phyloP scores from a whole-genome alignment of 2,113 vertebrate species.

The Hydropotes inermis region DNA sequence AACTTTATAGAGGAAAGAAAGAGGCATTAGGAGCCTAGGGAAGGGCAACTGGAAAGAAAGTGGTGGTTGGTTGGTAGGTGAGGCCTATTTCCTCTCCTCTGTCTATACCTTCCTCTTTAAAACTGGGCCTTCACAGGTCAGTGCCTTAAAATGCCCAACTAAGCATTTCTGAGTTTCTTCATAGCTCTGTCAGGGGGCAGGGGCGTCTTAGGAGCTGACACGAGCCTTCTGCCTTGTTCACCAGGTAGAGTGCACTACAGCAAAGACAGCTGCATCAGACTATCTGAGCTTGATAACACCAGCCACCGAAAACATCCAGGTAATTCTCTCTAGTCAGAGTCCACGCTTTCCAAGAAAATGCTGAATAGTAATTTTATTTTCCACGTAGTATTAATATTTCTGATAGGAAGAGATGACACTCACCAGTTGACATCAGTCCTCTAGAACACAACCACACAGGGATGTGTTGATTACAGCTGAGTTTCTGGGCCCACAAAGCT shows the following conservation, averaged over 20 bases:
- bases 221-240: background rate
- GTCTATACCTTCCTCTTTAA: background rate
- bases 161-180: background rate
- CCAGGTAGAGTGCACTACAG: accelerated
- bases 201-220: background rate
- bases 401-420: background rate
- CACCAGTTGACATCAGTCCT: background rate
- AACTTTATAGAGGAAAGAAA: background rate
- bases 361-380: background rate
- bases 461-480: background rate
- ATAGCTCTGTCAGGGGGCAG: background rate
- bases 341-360: background rate
- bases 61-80: background rate
- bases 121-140: background rate
- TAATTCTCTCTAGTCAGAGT: background rate
- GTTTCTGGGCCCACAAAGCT: background rate
- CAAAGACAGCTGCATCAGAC: background rate
- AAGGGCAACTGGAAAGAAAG: background rate
- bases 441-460: background rate
- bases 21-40: background rate
- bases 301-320: background rate
- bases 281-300: background rate
- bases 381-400: background rate
- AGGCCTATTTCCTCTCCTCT: background rate
- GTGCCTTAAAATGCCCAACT: background rate